Evolutionary conservation across 2,888 invertebrate species (phyloP).

Genomic region (Caenorhabditis wallacei): DNA sequence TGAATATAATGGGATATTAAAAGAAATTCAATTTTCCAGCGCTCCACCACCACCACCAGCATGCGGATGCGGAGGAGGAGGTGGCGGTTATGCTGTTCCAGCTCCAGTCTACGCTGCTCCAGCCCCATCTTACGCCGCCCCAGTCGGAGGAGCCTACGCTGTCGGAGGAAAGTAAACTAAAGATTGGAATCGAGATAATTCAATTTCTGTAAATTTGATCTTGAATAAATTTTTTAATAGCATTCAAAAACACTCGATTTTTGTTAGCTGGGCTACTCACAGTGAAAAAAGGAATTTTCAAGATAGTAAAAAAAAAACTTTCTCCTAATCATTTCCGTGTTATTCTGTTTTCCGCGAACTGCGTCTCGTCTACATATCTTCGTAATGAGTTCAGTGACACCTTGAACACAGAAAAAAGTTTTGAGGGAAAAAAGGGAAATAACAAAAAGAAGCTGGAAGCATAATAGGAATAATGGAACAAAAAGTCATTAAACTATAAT

Average conservation of each 20-base stretch:
- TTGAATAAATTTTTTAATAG: conserved; percentile 33
- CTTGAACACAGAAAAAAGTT: not conserved
- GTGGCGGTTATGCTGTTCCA: conserved; percentile 10
- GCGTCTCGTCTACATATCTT: not conserved
- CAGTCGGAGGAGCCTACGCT: conserved; percentile 58
- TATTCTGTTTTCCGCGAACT: conserved; percentile 12
- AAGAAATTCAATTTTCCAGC: no score
- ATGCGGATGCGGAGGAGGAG: conserved; percentile 66
- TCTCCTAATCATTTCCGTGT: not conserved
- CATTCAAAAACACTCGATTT: not conserved
- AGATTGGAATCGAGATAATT: not conserved
- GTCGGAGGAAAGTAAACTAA: conserved; percentile 59
- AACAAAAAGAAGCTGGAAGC: not conserved
- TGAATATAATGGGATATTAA: not conserved
- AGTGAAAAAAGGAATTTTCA: not conserved
- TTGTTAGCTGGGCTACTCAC: not conserved
- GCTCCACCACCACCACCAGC: conserved; percentile 69
- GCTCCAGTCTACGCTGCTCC: conserved; percentile 57
- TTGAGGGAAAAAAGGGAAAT: not conserved
- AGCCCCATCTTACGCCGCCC: conserved; percentile 46
- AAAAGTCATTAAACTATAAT: no score
- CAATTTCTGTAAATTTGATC: conserved; percentile 58
- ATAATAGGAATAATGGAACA: not conserved
- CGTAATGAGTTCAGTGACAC: conserved; percentile 3
- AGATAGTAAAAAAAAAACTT: not conserved